Evolutionary conservation across 30 jellyfish, hydroid and myxozoan species (phyloP), one percentile per base, ranked within the genome.

Genomic region (Hydractinia symbiolongicarpus): DNA sequence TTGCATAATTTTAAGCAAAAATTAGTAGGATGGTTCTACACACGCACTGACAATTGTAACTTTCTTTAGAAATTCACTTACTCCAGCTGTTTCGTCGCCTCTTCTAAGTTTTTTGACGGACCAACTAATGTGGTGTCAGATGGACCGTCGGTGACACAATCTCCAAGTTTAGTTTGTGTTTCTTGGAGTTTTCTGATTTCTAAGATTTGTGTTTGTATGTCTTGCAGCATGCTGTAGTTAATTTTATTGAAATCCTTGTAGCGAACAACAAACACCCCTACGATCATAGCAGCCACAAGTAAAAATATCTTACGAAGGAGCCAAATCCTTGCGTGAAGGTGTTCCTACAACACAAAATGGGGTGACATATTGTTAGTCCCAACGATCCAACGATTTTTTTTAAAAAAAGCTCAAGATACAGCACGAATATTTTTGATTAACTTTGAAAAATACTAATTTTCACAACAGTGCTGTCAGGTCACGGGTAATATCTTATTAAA

Each of bases 291-390:
- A 19, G 93, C 82, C 9, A 84, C 55, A 21, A 84, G 86, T 13
- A 89, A 68, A 81, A 89, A 89, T 10, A 77, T 71, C 50, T 81
- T 79, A 21, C 97, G 76, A 56, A 85, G 79, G 53, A 82, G 58
- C 97, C 97, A 89, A 55, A 89, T 66, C 21, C 81, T 16, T n/a
- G 67, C 81, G 71, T 89, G 95, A 82, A 89, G 15, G 76, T 77
- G 53, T 77, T 89, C 97, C 97, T 89, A 84, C 19, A 80, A 53
- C 8, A 67, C 44, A 2, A 30, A 30, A 30, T 30, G 44, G 44
- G 44, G 19, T 67, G 54, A 15, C 20, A 13, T 60, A 60, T 0
- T 13, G 17, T 60, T 60, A 13, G n/a, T 13, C 2, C 44, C 44
- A 30, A 30, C 2, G 44, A 1, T 30, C 44, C 44, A 30, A 30